Conservation (phyloP, 2,888 invertebrate species). For the Watsonalla cultraria region DNA sequence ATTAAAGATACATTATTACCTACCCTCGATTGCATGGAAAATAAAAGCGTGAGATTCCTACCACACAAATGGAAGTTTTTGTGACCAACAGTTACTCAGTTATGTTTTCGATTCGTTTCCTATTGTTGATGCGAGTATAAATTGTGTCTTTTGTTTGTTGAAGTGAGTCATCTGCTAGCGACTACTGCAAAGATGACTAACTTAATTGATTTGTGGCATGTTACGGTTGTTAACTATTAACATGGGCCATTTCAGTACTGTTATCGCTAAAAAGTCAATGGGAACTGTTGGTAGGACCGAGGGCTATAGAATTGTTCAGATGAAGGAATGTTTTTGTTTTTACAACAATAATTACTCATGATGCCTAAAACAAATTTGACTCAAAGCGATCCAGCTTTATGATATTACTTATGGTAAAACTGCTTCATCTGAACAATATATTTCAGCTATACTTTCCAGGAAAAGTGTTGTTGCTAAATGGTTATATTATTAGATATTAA, state of each 20-base stretch:
- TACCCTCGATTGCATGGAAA: constrained; percentile 19
- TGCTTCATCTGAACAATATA: neutral
- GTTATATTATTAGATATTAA: neutral
- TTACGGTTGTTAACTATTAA: constrained; percentile 60
- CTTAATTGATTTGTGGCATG: constrained; percentile 67
- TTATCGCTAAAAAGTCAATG: constrained; percentile 22
- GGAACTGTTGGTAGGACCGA: constrained; percentile 8
- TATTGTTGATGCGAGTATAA: constrained; percentile 21
- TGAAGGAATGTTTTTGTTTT: neutral
- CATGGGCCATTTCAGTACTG: constrained; percentile 47
- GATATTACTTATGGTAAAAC: neutral
- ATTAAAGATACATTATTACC: too few relatives aligned
- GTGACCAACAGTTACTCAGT: constrained; percentile 20
- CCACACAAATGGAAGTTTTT: constrained; percentile 15
- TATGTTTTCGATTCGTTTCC: constrained; percentile 16
- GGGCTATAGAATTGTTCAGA: neutral
- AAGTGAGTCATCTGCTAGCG: constrained; percentile 58
- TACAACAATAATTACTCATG: too few relatives aligned
- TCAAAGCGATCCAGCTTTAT: too few relatives aligned
- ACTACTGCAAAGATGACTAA: constrained; percentile 57
- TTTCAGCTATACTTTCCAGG: neutral
- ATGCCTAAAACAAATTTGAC: too few relatives aligned
- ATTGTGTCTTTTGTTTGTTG: constrained; percentile 41
- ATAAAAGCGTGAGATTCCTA: constrained; percentile 20
- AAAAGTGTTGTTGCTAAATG: neutral